Conservation (phyloP, 2,113 vertebrate genomes). For the Mobula hypostoma region DNA sequence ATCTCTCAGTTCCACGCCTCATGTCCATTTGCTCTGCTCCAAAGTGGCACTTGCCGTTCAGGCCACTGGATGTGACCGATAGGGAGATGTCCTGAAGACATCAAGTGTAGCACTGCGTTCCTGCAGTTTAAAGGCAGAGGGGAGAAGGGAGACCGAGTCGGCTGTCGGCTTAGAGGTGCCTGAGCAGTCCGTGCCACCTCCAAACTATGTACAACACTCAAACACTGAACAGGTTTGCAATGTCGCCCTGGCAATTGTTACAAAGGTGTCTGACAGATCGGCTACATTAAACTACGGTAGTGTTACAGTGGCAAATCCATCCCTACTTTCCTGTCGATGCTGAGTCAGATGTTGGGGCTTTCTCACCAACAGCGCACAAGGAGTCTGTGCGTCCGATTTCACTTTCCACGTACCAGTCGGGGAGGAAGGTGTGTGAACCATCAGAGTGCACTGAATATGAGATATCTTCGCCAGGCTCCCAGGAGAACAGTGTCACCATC, state of each 20-base stretch:
- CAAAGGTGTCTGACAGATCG: neutral
- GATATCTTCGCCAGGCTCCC: slow-evolving; percentile 68
- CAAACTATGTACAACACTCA: neutral
- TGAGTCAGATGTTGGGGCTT: neutral
- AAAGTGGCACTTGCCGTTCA: neutral
- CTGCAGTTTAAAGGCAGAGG: neutral
- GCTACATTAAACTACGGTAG: neutral
- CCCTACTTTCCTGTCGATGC: neutral
- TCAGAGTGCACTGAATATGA: slow-evolving; percentile 66
- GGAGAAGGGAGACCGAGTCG: neutral
- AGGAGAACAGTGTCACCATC: slow-evolving; percentile 71
- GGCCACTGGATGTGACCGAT: neutral
- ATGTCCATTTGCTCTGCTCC: neutral
- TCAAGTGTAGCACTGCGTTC: neutral
- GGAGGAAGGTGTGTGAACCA: slow-evolving; percentile 63
- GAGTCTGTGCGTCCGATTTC: slow-evolving; percentile 40
- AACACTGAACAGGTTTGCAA: neutral
- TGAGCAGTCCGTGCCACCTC: too few relatives aligned
- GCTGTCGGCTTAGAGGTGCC: neutral
- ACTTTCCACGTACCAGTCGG: slow-evolving; percentile 67
- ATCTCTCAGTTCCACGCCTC: neutral
- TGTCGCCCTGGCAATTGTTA: neutral
- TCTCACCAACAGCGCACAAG: neutral
- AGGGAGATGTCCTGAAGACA: neutral
- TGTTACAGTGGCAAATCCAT: too few relatives aligned